phyloP scores from a whole-genome alignment of 2,113 vertebrate genomes.

The Psophia crepitans region DNA sequence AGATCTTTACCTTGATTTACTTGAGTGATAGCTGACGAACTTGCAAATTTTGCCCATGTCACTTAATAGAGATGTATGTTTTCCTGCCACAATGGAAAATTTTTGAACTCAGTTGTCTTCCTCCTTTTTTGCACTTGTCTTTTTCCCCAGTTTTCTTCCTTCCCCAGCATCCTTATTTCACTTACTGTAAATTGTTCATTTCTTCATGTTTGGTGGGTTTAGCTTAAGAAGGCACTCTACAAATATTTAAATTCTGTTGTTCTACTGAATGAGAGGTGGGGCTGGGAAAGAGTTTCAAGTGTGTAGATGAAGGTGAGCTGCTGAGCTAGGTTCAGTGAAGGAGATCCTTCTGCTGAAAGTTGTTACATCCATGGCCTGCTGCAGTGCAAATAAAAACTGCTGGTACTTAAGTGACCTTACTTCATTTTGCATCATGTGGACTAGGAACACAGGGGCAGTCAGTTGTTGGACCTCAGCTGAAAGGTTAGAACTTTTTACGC shows the following conservation, averaged over 20 bases:
- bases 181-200: background rate
- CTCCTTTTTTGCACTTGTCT: background rate
- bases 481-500: background rate
- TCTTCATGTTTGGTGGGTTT: background rate
- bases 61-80: background rate
- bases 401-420: background rate
- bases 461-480: background rate
- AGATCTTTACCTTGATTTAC: background rate
- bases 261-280: background rate
- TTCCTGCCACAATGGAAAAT: background rate
- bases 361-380: background rate
- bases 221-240: background rate
- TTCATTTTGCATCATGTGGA: background rate
- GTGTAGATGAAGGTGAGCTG: rapidly evolving
- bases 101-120: background rate
- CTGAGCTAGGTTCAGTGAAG: background rate
- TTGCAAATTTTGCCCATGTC: background rate
- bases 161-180: background rate
- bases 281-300: background rate
- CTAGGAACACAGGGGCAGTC: background rate
- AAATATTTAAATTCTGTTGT: background rate
- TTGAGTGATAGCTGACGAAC: background rate
- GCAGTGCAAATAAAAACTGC: background rate
- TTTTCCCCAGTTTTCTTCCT: background rate
- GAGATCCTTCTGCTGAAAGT: background rate